These are phyloP conservation scores for Deroptyus accipitrinus DNA, from an alignment of 2,113 vertebrate species.

Conservation along the genomic window DNA sequence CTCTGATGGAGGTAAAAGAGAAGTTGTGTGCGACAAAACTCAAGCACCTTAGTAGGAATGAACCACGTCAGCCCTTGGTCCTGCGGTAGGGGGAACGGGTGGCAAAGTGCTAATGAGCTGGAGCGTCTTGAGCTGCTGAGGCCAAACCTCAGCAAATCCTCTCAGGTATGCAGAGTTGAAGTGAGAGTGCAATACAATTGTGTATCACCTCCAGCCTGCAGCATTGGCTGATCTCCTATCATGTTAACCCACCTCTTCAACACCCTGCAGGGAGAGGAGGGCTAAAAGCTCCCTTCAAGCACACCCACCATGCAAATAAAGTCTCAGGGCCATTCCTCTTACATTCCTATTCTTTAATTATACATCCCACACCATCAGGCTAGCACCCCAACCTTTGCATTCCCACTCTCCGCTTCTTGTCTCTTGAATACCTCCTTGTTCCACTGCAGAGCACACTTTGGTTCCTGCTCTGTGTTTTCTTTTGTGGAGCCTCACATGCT, in stretches of 20 bases:
- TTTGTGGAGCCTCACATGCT: background rate
- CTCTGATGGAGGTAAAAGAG: background rate
- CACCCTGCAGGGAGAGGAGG: background rate
- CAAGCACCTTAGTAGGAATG: background rate
- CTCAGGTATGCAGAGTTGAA: background rate
- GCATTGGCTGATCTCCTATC: background rate
- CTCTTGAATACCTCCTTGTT: background rate
- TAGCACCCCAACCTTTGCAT: background rate
- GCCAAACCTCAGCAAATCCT: background rate
- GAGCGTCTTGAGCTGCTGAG: background rate
- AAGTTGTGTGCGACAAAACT: background rate
- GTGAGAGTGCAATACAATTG: background rate
- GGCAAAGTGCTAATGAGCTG: background rate
- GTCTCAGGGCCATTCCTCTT: background rate
- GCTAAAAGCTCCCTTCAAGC: background rate
- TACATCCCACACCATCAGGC: background rate
- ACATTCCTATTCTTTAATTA: background rate
- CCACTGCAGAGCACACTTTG: background rate
- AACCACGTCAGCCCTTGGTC: background rate
- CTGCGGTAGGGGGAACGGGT: fast-evolving
- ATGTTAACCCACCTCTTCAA: background rate
- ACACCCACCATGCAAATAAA: background rate
- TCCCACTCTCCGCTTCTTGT: background rate
- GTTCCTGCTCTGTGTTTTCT: background rate
- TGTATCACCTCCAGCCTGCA: background rate